These are phyloP conservation scores for Xerus rutilus DNA, from an alignment of 2,797 vertebrate species.

Conservation along the genomic window DNA sequence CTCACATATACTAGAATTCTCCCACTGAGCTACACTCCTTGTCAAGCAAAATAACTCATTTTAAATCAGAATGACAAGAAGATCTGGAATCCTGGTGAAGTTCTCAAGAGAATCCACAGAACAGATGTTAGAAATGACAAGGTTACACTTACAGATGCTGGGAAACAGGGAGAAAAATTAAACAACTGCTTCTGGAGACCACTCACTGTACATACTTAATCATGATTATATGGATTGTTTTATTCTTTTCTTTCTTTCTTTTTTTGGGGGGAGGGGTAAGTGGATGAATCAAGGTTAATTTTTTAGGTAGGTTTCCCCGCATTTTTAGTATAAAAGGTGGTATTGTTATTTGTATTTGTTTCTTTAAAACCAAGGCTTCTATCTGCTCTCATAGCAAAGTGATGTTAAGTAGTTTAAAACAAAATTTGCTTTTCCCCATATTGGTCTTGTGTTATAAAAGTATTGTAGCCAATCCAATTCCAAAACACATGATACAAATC, in stretches of 20 bases:
- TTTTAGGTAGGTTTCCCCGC: not conserved
- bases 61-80: conserved; percentile 35
- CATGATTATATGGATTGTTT: too few relatives aligned
- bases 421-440: not conserved
- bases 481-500: not conserved
- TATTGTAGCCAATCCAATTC: not conserved
- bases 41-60: conserved; percentile 2
- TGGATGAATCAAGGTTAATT: not conserved
- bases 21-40: not conserved
- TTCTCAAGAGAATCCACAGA: not conserved
- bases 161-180: conserved; percentile 13
- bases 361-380: not conserved
- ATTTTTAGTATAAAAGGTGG: conserved; percentile 15
- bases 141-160: conserved; percentile 24
- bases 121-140: conserved; percentile 27
- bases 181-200: conserved; percentile 3
- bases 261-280: not conserved
- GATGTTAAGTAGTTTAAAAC: not conserved
- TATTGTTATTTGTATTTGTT: not conserved
- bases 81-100: not conserved
- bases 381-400: not conserved
- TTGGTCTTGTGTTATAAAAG: not conserved
- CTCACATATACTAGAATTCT: not conserved
- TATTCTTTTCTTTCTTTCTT: too few relatives aligned
- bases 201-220: not conserved